Evolutionary conservation across 2,888 invertebrate species (phyloP).

Genomic region (Electrophaes corylata): DNA sequence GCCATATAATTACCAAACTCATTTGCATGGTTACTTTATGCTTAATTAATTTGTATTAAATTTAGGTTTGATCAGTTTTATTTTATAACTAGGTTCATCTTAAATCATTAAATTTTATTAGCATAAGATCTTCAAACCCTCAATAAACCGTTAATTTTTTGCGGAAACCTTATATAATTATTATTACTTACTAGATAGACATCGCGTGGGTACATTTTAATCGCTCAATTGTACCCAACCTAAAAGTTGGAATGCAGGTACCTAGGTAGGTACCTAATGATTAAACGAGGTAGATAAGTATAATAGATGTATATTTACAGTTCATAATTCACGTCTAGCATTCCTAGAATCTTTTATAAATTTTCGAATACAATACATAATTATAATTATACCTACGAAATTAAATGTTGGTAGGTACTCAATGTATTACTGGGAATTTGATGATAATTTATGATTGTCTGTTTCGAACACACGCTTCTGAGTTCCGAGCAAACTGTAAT

Average conservation of each 20-base stretch:
- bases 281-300: slow-evolving; percentile 14
- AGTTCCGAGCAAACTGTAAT: slow-evolving; percentile 21
- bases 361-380: slow-evolving; percentile 34
- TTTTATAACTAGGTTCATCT: no score
- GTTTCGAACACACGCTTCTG: slow-evolving; percentile 29
- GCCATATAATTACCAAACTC: background rate
- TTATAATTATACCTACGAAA: slow-evolving; percentile 36
- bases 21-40: background rate
- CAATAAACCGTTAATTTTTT: no score
- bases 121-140: no score
- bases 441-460: slow-evolving; percentile 35
- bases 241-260: slow-evolving; percentile 13
- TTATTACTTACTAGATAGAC: background rate
- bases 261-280: background rate
- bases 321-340: slow-evolving; percentile 17
- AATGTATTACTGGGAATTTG: slow-evolving; percentile 34
- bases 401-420: no score
- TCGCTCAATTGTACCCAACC: no score
- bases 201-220: no score
- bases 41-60: background rate
- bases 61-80: no score
- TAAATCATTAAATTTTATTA: no score
- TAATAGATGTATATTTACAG: background rate
- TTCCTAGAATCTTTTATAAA: slow-evolving; percentile 40
- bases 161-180: background rate